phyloP scores from a whole-genome alignment of 2,797 vertebrate species.

The Xenops minutus region DNA sequence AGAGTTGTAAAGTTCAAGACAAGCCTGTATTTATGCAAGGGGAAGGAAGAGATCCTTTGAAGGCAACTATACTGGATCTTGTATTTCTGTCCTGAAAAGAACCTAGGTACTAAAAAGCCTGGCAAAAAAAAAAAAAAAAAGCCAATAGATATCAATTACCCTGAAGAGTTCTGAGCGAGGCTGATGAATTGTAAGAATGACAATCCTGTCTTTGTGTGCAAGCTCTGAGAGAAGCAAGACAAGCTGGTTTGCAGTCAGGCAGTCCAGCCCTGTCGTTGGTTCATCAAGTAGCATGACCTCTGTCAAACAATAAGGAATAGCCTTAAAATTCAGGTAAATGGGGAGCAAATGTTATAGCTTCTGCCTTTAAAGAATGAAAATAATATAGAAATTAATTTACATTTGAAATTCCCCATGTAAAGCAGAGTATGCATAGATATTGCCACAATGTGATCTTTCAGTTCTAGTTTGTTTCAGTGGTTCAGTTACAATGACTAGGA shows the following conservation, averaged over 20 bases:
- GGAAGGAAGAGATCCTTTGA: background rate
- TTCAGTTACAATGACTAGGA: background rate
- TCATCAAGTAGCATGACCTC: slow-evolving; percentile 94
- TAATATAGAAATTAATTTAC: background rate
- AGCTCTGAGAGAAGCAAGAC: slow-evolving; percentile 85
- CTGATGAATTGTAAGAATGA: slow-evolving; percentile 95
- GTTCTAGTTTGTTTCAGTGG: background rate
- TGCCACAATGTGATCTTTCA: background rate
- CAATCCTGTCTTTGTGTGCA: slow-evolving; percentile 86
- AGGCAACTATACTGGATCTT: background rate
- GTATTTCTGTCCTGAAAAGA: background rate
- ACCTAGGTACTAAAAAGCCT: background rate
- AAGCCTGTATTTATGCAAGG: background rate
- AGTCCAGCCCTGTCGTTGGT: slow-evolving; percentile 94
- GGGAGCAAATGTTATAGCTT: background rate
- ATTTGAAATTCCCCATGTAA: background rate
- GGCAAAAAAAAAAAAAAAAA: background rate
- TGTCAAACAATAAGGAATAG: slow-evolving; percentile 60
- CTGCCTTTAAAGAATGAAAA: background rate
- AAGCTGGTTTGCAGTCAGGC: slow-evolving; percentile 94
- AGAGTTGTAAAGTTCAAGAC: background rate
- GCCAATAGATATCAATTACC: slow-evolving; percentile 69
- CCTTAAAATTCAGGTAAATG: background rate
- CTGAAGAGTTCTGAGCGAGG: slow-evolving; percentile 95
- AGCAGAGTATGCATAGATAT: background rate